phyloP scores from a whole-genome alignment of 2,113 vertebrate species.

The Chaetorhynchus papuensis region DNA sequence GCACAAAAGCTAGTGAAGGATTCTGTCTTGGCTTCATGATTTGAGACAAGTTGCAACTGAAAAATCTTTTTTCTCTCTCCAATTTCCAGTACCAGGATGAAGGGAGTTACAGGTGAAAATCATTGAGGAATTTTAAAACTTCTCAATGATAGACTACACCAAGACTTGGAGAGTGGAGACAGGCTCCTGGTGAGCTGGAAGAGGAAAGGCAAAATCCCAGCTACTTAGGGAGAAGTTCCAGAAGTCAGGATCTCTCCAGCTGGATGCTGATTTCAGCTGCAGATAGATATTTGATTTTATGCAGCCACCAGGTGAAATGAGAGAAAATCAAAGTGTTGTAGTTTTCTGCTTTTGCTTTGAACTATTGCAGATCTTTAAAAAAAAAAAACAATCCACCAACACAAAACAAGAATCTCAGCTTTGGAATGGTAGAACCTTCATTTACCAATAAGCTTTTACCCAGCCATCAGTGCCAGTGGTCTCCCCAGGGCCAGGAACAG shows the following conservation, averaged over 20 bases:
- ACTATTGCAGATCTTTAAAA: neutral
- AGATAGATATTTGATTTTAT: neutral
- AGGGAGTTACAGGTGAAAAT: neutral
- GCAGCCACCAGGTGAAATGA: neutral
- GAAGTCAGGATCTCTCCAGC: neutral
- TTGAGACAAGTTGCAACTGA: neutral
- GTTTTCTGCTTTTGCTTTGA: neutral
- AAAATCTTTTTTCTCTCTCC: neutral
- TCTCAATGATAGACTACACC: neutral
- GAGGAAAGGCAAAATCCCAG: neutral
- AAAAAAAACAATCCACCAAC: no score
- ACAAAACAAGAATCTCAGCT: neutral
- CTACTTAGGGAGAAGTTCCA: neutral
- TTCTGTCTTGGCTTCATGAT: neutral
- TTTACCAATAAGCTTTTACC: neutral
- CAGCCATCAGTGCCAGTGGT: fast-evolving
- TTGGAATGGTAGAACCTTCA: neutral
- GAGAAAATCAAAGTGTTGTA: neutral
- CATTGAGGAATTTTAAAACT: neutral
- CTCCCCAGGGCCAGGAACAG: neutral
- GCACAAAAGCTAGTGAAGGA: neutral
- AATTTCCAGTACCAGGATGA: neutral
- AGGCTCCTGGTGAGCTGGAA: neutral
- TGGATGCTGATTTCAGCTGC: neutral
- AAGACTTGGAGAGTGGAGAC: neutral